phyloP scores from a whole-genome alignment of 2,113 vertebrate genomes.

The Mesoclemmys tuberculata region DNA sequence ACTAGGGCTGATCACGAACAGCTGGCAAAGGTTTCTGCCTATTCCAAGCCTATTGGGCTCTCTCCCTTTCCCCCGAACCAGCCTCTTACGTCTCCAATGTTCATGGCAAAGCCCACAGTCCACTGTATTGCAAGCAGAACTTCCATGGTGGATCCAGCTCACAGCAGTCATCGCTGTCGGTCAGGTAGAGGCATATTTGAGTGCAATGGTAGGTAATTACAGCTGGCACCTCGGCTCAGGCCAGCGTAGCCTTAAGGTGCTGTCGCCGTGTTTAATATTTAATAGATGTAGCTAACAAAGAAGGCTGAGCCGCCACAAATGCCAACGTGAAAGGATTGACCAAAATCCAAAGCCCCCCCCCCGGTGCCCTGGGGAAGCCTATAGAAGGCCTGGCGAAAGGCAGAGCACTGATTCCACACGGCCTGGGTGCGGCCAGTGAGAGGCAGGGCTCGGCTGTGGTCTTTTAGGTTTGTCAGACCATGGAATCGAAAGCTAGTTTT shows the following conservation, averaged over 20 bases:
- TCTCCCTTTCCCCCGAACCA: not conserved
- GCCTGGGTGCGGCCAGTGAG: not conserved
- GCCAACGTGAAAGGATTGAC: not conserved
- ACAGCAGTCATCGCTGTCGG: not conserved
- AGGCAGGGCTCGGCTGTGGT: not conserved
- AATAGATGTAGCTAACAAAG: not conserved
- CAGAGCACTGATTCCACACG: not conserved
- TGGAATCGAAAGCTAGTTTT: not conserved
- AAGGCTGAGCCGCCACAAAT: not conserved
- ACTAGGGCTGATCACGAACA: not conserved
- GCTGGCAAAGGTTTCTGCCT: not conserved
- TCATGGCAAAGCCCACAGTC: not conserved
- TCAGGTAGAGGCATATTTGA: not conserved
- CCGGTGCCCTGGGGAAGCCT: fast-evolving
- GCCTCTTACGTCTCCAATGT: not conserved
- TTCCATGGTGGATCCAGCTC: not conserved
- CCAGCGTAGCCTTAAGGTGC: not conserved
- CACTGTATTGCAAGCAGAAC: not conserved
- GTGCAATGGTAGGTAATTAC: not conserved
- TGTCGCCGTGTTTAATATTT: fast-evolving
- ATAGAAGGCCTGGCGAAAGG: not conserved
- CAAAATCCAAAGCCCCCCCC: not conserved
- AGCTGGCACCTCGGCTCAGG: not conserved
- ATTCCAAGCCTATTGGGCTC: not conserved
- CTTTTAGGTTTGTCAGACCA: fast-evolving